Percentiles rank a stretch among this genome's conserved stretches.
phyloP scores from a whole-genome alignment of 2,888 invertebrate species.

The Malachius bipustulatus region DNA sequence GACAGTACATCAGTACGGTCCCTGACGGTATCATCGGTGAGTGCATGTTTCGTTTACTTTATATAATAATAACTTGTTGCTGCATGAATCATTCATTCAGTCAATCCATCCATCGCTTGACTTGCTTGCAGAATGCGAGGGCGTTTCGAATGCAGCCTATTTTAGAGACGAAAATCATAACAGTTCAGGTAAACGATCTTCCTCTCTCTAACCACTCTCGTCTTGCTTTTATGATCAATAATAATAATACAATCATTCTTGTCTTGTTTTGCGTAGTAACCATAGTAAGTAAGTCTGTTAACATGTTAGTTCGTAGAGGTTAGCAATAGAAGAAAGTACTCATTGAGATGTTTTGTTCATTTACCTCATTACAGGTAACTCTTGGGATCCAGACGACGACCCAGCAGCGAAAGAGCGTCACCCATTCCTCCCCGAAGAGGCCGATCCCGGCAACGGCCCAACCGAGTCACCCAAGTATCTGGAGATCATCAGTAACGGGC shows the following conservation, averaged over 20 bases:
- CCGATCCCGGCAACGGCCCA: constrained; percentile 18
- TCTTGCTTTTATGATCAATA: no score
- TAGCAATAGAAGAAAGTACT: no score
- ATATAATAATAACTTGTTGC: background rate
- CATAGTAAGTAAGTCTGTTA: no score
- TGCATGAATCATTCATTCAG: no score
- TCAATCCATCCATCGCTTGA: constrained; percentile 16
- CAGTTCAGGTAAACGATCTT: constrained; percentile 43
- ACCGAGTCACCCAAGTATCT: constrained; percentile 47
- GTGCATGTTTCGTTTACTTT: background rate
- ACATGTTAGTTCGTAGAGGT: no score
- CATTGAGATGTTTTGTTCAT: no score
- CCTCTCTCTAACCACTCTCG: no score
- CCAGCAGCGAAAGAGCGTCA: constrained; percentile 38
- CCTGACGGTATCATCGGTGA: no score
- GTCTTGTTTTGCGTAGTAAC: no score
- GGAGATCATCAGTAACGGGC: constrained; percentile 49
- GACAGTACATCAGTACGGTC: constrained; percentile 39
- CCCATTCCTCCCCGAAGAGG: constrained; percentile 37
- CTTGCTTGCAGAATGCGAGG: constrained; percentile 44
- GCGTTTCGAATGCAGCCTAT: constrained; percentile 67
- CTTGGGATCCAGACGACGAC: constrained; percentile 40
- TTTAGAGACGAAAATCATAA: constrained; percentile 65
- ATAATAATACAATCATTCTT: no score
- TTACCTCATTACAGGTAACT: constrained; percentile 35